Base-by-base conservation (phyloP, 2,797 vertebrate genomes). In the Sphaeramia orbicularis region DNA sequence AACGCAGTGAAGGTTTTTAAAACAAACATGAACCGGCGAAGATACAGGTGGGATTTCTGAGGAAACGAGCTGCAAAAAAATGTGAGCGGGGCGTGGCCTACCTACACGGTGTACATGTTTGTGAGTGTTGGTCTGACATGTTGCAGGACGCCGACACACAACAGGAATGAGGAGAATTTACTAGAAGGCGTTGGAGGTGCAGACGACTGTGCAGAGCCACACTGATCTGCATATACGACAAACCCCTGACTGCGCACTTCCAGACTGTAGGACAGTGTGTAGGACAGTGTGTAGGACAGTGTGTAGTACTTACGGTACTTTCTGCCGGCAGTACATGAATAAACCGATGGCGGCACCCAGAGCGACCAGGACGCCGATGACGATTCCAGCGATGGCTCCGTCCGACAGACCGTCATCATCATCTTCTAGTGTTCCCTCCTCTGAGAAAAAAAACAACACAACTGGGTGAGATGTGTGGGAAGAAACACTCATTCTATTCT, bases 311-410 rank as follows among this genome's bases (percentile, higher is more conserved):
- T 72, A 94, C 93, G 92, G 90, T 21, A 83, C 18, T 86, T 78
- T 91, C 73, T 84, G 80, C 52, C 76, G 86, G 78, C 88, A 91
- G 78, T 85, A 83, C 2, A 87, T 4, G 14, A 87, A 61, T 0
- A 87, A 0, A 2, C 18, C 87, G 13, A 85, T 61, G 57, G 86
- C 74, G 6, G 51, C 36, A 0, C 10, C 79, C 0, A 91, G 9
- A 3, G 66, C 71, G 0, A 83, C 0, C 2, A 94, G 72, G 65
- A 93, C 63, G 1, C 18, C 91, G 48, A 95, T 94, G 73, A 94
- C 68, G 27, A 95, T 94, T 36, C 92, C 93, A 7, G 92, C 93
- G 30, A 94, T 90, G 32, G 93, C 93, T 51, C 93, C 94, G n/a
- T 91, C 91, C 41, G 94, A 93, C 62, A 95, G 85, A 2, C 67